Evolutionary conservation across 1,140 invertebrate species (phyloP), one percentile per base, ranked within the genome.

Genomic region (Helicoverpa zea): DNA sequence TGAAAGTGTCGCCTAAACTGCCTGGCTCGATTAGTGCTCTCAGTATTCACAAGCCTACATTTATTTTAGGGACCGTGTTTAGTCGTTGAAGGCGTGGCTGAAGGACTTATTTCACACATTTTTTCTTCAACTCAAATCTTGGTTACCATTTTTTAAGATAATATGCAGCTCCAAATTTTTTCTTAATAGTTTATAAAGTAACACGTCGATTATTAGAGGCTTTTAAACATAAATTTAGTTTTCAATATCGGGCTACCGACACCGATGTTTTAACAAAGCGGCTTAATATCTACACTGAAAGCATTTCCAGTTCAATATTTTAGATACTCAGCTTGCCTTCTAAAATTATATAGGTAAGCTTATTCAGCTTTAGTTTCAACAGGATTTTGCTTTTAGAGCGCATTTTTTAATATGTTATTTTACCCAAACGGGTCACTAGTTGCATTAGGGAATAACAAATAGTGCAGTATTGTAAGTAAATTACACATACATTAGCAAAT

Each of bases 11-110:
- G 63, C 16, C n/a, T 30, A 16, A 64, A 64, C 14, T 35, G 30
- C 58, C 23, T 18, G 63, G 10, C 10, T 64, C 35, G 63, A 66
- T 66, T 66, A 66, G 43, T 66, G 47, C n/a, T 43, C 9, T 66
- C 43, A 66, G 18, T 66, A 49, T 66, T 49, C 63, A 66, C 35
- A 49, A 11, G 14, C 10, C 23, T 18, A 16, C 47, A 66, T 47
- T 66, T 16, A 16, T 49, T 66, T 66, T 4, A 49, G 10, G 47
- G 16, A 16, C 13, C 3, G 58, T 58, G n/a, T 58, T 18, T 18
- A n/a, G 58, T 30, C 29, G 23, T 23, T 43, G 35, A 35, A 43
- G 5, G 35, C 35, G 35, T 35, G 35, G 5, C 9, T 43, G 9
- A 9, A 43, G 35, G 35, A 35, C 3, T 3, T 2, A 35, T 35